Conservation (phyloP, 2,888 invertebrate genomes). For the Volucella inflata region DNA sequence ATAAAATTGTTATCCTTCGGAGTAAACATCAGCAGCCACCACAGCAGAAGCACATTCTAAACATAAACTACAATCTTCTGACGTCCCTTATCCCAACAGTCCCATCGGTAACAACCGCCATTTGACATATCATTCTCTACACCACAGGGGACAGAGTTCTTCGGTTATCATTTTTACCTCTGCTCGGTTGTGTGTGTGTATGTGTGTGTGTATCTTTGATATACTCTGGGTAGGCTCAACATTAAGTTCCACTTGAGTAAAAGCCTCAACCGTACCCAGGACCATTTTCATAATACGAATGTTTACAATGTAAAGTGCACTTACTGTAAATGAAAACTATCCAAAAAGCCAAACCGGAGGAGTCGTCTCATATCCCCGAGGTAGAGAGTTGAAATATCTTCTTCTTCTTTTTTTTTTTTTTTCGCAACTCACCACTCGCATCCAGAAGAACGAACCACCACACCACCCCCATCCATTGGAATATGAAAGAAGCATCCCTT, state of each 20-base stretch:
- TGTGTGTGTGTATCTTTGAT: neutral
- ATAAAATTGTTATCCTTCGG: slow-evolving; percentile 52
- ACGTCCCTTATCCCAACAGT: slow-evolving; percentile 46
- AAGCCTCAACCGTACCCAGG: slow-evolving; percentile 53
- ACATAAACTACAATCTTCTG: slow-evolving; percentile 38
- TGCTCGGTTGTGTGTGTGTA: neutral
- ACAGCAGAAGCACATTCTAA: slow-evolving; percentile 40
- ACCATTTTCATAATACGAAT: slow-evolving; percentile 61
- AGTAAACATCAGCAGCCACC: slow-evolving; percentile 5
- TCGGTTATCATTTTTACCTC: slow-evolving; percentile 64
- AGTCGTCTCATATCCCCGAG: slow-evolving; percentile 48
- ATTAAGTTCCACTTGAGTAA: slow-evolving; percentile 67
- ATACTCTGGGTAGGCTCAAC: slow-evolving; percentile 45
- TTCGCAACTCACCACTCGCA: neutral
- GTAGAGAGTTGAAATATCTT: neutral
- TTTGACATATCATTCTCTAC: slow-evolving; percentile 67
- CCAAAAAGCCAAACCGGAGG: slow-evolving; percentile 61
- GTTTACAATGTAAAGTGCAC: slow-evolving; percentile 69
- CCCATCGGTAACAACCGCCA: slow-evolving; percentile 55
- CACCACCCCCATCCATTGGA: neutral
- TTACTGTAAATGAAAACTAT: slow-evolving; percentile 72
- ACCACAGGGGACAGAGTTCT: slow-evolving; percentile 32
- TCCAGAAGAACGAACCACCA: too few species aligned
- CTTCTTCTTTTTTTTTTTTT: slow-evolving; percentile 1
- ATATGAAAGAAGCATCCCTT: slow-evolving; percentile 23